A percentile compares a stretch with the other conserved stretches of the same genome.
Evolutionary conservation across 2,888 invertebrate species (phyloP).

Genomic region (Gymnocheta viridis): DNA sequence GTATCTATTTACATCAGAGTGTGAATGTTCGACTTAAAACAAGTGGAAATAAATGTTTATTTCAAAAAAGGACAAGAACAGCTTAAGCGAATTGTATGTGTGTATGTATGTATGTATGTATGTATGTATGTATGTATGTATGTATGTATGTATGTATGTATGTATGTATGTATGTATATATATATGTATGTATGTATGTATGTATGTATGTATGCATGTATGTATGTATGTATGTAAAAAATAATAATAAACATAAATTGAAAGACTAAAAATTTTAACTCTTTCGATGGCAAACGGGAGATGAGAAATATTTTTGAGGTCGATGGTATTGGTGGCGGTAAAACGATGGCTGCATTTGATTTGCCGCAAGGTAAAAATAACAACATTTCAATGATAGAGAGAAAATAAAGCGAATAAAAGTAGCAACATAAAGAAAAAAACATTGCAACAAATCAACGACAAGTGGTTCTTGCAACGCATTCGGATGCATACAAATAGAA

Average conservation of each 20-base stretch:
- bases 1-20: not conserved
- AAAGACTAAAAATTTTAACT: slow-evolving; percentile 29
- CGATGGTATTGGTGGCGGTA: not conserved
- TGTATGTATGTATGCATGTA: too few relatives aligned
- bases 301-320: not conserved
- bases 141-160: too few relatives aligned
- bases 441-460: slow-evolving; percentile 9
- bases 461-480: not conserved
- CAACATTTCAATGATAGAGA: slow-evolving; percentile 51
- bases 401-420: slow-evolving; percentile 32
- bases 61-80: slow-evolving; percentile 26
- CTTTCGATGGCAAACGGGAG: not conserved
- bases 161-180: too few relatives aligned
- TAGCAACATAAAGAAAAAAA: not conserved
- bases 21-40: not conserved
- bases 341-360: slow-evolving; percentile 31
- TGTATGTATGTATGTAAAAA: too few relatives aligned
- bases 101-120: too few relatives aligned
- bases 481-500: too few relatives aligned
- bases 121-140: too few relatives aligned
- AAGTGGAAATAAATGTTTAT: slow-evolving; percentile 21
- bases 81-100: slow-evolving; percentile 46
- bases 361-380: slow-evolving; percentile 61
- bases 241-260: slow-evolving; percentile 56
- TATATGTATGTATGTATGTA: too few relatives aligned